phyloP scores from a whole-genome alignment of 1,140 invertebrate genomes.

The Atta texana region DNA sequence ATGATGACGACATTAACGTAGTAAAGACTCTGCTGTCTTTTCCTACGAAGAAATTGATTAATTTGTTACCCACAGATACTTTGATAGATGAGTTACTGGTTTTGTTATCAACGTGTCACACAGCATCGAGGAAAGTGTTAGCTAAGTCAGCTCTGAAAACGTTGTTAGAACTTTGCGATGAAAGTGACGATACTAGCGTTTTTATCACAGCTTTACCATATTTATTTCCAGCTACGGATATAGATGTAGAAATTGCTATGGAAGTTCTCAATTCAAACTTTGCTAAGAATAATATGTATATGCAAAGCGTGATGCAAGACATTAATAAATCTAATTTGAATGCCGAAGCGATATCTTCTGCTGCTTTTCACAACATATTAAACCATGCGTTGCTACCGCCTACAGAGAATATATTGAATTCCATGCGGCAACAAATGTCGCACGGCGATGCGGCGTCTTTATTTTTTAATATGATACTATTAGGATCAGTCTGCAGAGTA shows the following conservation, averaged over 20 bases:
- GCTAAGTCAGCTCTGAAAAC: conserved; percentile 81
- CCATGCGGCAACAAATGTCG: conserved; percentile 77
- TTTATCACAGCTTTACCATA: conserved; percentile 87
- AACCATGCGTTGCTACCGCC: conserved; percentile 79
- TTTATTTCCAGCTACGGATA: conserved; percentile 87
- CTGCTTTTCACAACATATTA: conserved; percentile 82
- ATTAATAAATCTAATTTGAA: conserved; percentile 76
- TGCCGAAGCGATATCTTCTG: conserved; percentile 77
- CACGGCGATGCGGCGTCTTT: conserved; percentile 79
- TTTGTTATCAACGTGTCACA: conserved; percentile 80
- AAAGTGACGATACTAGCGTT: conserved; percentile 79
- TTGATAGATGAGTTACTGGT: conserved; percentile 80
- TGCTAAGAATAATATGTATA: conserved; percentile 83
- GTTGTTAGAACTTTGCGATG: conserved; percentile 79
- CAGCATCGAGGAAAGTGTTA: conserved; percentile 67
- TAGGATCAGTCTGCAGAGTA: conserved; percentile 83
- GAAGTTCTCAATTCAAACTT: conserved; percentile 86
- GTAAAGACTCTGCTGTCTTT: conserved; percentile 77
- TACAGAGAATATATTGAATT: conserved; percentile 76
- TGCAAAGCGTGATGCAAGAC: conserved; percentile 81
- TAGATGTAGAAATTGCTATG: conserved; percentile 84
- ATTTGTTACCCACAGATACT: conserved; percentile 74
- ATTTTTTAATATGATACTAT: conserved; percentile 83
- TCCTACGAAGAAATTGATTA: conserved; percentile 75
- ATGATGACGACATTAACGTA: conserved; percentile 80